These are phyloP conservation scores for Campoplex nolae DNA, from an alignment of 2,888 invertebrate genomes.

Conservation along the genomic window DNA sequence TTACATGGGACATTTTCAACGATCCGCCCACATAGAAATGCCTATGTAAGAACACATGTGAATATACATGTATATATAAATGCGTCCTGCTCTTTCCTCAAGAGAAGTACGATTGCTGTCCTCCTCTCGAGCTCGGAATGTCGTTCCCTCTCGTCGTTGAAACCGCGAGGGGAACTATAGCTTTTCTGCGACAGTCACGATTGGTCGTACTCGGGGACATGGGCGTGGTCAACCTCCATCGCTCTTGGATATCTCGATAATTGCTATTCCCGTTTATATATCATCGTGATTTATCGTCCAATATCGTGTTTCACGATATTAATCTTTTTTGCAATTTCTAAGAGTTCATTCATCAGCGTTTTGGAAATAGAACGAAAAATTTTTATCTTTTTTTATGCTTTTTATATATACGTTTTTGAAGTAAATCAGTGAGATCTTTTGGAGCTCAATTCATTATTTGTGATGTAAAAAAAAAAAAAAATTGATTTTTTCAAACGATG, in stretches of 20 bases:
- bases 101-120: conserved; percentile 62
- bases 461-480: too few relatives aligned
- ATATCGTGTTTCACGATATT: conserved; percentile 27
- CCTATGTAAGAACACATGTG: background rate
- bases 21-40: conserved; percentile 72
- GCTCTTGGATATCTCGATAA: conserved; percentile 78
- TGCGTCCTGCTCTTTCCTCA: conserved; percentile 45
- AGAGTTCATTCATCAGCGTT: conserved; percentile 10
- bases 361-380: background rate
- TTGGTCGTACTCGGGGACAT: conserved; percentile 82
- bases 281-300: conserved; percentile 10
- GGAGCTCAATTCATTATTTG: background rate
- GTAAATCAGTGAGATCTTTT: background rate
- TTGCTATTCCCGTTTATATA: conserved; percentile 68
- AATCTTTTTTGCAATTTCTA: background rate
- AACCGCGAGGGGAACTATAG: conserved; percentile 64
- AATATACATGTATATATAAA: conserved; percentile 5
- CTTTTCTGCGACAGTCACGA: conserved; percentile 78
- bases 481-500: too few relatives aligned
- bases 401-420: background rate
- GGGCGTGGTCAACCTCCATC: conserved; percentile 84
- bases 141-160: conserved; percentile 75
- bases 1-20: conserved; percentile 62
- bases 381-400: background rate
- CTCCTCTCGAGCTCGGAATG: conserved; percentile 76